Conservation (phyloP, 1,140 invertebrate genomes). For the Caenorhabditis latens region DNA sequence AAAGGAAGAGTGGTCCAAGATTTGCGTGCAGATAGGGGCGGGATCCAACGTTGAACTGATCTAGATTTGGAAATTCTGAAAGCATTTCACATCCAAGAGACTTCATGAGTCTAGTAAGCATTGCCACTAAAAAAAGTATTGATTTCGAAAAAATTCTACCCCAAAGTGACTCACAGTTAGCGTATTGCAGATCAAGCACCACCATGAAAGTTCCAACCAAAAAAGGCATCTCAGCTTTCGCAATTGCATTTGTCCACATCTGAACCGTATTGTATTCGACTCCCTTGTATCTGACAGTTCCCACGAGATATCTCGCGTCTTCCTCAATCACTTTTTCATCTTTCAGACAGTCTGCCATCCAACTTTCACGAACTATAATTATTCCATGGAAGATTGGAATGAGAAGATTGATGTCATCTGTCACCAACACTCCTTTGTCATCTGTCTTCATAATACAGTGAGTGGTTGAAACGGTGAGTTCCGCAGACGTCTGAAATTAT, state of each 20-base stretch:
- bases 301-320: background rate
- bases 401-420: background rate
- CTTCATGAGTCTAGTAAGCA: background rate
- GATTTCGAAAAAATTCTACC: background rate
- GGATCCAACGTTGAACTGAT: background rate
- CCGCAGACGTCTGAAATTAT: background rate
- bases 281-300: conserved; percentile 1
- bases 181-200: background rate
- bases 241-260: background rate
- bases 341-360: conserved; percentile 7
- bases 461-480: background rate
- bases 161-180: background rate
- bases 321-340: background rate
- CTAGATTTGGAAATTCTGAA: background rate
- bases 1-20: conserved; percentile 12
- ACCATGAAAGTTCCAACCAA: background rate
- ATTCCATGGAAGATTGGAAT: background rate
- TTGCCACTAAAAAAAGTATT: background rate
- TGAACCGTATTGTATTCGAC: background rate
- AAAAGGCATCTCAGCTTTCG: background rate
- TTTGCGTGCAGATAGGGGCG: conserved; percentile 15
- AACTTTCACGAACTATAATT: background rate
- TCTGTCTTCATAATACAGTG: background rate
- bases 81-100: background rate
- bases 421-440: background rate